Base-by-base conservation (phyloP, 2,888 invertebrate genomes). In the Isoperla grammatica region DNA sequence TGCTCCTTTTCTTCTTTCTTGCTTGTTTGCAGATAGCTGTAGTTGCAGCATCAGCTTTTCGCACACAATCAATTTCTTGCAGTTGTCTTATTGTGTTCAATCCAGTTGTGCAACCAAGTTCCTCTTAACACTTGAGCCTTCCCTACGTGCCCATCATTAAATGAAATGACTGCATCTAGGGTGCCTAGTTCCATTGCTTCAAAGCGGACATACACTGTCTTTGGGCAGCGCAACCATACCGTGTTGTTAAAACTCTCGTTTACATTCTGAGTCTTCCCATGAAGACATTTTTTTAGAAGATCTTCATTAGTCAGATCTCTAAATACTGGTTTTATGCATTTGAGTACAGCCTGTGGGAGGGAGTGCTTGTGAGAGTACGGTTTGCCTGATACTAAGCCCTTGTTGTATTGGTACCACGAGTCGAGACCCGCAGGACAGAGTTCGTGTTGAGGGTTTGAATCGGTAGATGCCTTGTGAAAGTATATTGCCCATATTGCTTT, bases 141-240 rank as follows among this genome's bases (percentile, higher is more conserved):
- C n/a, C 49, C 49, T n/a, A 49, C 29, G n/a, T 49, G 19, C 15
- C 61, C 59, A 15, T 54, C 55, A 50, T 64, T 64, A 37, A 61
- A 63, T 29, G 17, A 35, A 12, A 61, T 17, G 20, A 59, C 55
- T 15, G 57, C 61, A 53, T 61, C 59, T 45, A 37, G 3, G 17
- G 57, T 48, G n/a, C 48, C 60, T 23, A 61, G 35, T 20, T 59
- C 48, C 42, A 64, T 20, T 1, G 42, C 50, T 35, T 59, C 42
- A 12, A 48, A 29, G 6, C 61, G 63, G 23, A 59, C 43, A 37
- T 57, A 64, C 12, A 48, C 53, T 8, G 53, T 46, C 60, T 63
- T 63, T 13, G 64, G 60, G 35, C 40, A 42, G 12, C 54, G 57
- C 54, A 42, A 22, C 63, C 63, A 61, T 29, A 22, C 17, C n/a